phyloP scores from a whole-genome alignment of 2,888 invertebrate species.

The Dicyrtomina minuta region DNA sequence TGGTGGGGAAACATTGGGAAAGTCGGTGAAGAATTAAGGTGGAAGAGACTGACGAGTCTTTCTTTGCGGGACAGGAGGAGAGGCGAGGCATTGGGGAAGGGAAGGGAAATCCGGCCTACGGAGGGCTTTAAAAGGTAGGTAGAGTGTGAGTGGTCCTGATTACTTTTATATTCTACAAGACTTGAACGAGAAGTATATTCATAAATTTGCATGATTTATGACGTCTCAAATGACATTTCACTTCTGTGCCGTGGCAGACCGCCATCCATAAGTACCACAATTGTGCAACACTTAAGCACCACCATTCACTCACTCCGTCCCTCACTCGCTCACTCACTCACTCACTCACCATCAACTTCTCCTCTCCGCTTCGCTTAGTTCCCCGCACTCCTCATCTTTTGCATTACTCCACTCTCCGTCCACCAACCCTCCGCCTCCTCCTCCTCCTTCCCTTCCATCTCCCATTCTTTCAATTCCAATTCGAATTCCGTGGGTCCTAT shows the following conservation, averaged over 20 bases:
- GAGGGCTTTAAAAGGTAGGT: constrained; percentile 38
- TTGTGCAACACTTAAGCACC: constrained; percentile 44
- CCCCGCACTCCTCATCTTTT: constrained; percentile 23
- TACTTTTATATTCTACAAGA: constrained; percentile 48
- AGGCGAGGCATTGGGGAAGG: neutral
- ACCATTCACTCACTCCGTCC: constrained; percentile 27
- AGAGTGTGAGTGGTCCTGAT: constrained; percentile 33
- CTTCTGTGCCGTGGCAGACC: constrained; percentile 46
- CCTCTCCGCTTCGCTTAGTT: constrained; percentile 5
- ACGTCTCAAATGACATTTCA: constrained; percentile 52
- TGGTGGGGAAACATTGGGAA: neutral
- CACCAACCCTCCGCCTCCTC: neutral
- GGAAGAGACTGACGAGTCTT: neutral
- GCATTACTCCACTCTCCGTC: neutral
- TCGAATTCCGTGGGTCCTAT: too few species aligned
- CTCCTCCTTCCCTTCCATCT: neutral
- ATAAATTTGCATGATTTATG: constrained; percentile 54
- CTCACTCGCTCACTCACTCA: too few species aligned
- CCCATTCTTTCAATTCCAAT: neutral
- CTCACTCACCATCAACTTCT: constrained; percentile 13
- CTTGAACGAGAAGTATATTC: constrained; percentile 37
- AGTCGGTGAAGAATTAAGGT: constrained; percentile 21
- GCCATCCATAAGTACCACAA: constrained; percentile 40
- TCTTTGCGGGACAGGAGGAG: constrained; percentile 7
- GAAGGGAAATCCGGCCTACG: constrained; percentile 38